phyloP scores from a whole-genome alignment of 2,888 invertebrate species.

The Pherbina coryleti region DNA sequence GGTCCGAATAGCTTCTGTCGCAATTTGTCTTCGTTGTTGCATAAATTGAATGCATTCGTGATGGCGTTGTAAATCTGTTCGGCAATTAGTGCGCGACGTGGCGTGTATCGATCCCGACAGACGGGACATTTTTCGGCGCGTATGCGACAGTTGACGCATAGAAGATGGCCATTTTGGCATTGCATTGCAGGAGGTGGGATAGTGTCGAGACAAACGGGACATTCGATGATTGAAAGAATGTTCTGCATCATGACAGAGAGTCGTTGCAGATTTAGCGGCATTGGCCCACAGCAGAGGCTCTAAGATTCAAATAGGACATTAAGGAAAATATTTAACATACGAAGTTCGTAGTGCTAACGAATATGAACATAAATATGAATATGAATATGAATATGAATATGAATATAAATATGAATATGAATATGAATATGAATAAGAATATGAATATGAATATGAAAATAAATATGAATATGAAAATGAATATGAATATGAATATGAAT shows the following conservation, averaged over 20 bases:
- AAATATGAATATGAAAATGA: too few relatives aligned
- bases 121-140: slow-evolving; percentile 75
- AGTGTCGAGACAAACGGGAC: slow-evolving; percentile 76
- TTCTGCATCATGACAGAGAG: slow-evolving; percentile 71
- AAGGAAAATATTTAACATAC: too few relatives aligned
- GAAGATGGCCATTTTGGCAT: slow-evolving; percentile 77
- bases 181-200: slow-evolving; percentile 75
- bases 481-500: neutral
- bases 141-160: slow-evolving; percentile 74
- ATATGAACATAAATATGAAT: too few relatives aligned
- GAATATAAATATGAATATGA: too few relatives aligned
- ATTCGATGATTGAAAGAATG: slow-evolving; percentile 73
- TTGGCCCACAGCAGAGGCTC: slow-evolving; percentile 72
- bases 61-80: slow-evolving; percentile 73
- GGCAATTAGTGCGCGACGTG: slow-evolving; percentile 72
- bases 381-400: too few relatives aligned
- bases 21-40: slow-evolving; percentile 68
- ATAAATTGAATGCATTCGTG: slow-evolving; percentile 70
- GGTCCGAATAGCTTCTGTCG: slow-evolving; percentile 70
- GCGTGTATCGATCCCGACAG: slow-evolving; percentile 73
- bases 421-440: too few relatives aligned
- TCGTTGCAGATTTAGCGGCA: slow-evolving; percentile 72
- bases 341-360: too few relatives aligned
- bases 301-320: slow-evolving; percentile 45
- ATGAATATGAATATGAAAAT: too few relatives aligned